A percentile compares a stretch with the other conserved stretches of the same genome.
Conservation (phyloP, 2,888 invertebrate genomes). For the Herminia tarsipennalis region DNA sequence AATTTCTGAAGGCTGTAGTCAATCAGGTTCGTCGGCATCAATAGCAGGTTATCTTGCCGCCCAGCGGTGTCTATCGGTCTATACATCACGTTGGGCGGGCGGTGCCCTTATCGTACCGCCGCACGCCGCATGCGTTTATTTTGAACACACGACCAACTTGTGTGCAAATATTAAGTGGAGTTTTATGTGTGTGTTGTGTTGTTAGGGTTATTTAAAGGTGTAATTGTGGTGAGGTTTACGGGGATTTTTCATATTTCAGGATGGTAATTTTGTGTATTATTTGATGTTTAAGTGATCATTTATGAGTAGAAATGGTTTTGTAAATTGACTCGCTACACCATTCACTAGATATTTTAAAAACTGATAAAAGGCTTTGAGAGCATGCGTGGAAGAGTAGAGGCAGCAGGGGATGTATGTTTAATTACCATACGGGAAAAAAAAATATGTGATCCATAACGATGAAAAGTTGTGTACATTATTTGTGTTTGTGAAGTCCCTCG, state of each 20-base stretch:
- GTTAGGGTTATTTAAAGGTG: conserved; percentile 17
- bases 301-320: too few relatives aligned
- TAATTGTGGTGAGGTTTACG: neutral
- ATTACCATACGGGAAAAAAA: too few relatives aligned
- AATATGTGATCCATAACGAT: too few relatives aligned
- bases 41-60: conserved; percentile 54
- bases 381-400: too few relatives aligned
- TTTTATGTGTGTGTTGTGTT: conserved; percentile 26
- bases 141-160: conserved; percentile 45
- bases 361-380: too few relatives aligned
- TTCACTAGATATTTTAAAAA: too few relatives aligned
- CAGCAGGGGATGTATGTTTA: too few relatives aligned
- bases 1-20: conserved; percentile 43
- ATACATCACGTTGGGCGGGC: conserved; percentile 51
- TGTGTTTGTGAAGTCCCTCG: too few relatives aligned
- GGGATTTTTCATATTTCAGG: neutral
- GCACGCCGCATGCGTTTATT: conserved; percentile 50
- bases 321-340: too few relatives aligned
- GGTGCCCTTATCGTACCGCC: conserved; percentile 48
- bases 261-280: too few relatives aligned
- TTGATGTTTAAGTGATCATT: too few relatives aligned
- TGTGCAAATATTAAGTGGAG: conserved; percentile 40
- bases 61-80: conserved; percentile 43
- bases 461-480: too few relatives aligned
- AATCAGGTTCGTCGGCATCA: conserved; percentile 42